A percentile compares a stretch with the other conserved stretches of the same genome.
Conservation (phyloP, 2,797 vertebrate species). For the Remorina albescens region DNA sequence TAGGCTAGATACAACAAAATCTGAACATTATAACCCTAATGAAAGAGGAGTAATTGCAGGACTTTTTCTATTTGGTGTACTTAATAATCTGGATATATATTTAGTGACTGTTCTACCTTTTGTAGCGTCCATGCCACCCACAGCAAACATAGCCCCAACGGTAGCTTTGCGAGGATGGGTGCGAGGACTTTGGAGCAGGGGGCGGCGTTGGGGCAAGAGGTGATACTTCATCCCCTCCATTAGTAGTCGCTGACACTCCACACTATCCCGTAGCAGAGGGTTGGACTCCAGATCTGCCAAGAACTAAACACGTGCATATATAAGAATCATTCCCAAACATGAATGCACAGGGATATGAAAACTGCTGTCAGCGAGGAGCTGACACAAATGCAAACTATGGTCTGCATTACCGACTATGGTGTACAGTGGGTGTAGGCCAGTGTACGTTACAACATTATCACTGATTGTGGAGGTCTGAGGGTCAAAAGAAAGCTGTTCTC, state of each 20-base stretch:
- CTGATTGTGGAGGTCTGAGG: constrained; percentile 50
- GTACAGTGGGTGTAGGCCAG: constrained; percentile 1
- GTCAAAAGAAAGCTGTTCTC: constrained; percentile 51
- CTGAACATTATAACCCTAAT: not conserved
- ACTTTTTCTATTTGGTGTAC: not conserved
- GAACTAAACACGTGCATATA: constrained; percentile 81
- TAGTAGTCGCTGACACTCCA: constrained; percentile 96
- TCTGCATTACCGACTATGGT: constrained; percentile 3
- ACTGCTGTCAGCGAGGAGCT: constrained; percentile 21
- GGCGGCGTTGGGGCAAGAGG: constrained; percentile 93
- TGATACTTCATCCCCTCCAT: constrained; percentile 99
- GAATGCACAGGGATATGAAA: constrained; percentile 25
- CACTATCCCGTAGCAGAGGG: constrained; percentile 91
- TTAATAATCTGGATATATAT: not conserved
- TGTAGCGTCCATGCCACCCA: constrained; percentile 97
- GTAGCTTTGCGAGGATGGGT: constrained; percentile 97
- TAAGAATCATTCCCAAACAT: too few relatives aligned
- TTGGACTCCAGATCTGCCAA: constrained; percentile 95
- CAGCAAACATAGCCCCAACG: constrained; percentile 94
- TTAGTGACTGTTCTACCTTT: constrained; percentile 87
- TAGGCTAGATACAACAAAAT: not conserved
- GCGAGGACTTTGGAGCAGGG: constrained; percentile 94
- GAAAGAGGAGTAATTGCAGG: not conserved
- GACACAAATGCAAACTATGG: constrained; percentile 27
- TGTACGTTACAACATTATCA: constrained; percentile 33